Evolutionary conservation across 2,113 vertebrate species (phyloP).

Genomic region (Brachyhypopomus occidentalis): DNA sequence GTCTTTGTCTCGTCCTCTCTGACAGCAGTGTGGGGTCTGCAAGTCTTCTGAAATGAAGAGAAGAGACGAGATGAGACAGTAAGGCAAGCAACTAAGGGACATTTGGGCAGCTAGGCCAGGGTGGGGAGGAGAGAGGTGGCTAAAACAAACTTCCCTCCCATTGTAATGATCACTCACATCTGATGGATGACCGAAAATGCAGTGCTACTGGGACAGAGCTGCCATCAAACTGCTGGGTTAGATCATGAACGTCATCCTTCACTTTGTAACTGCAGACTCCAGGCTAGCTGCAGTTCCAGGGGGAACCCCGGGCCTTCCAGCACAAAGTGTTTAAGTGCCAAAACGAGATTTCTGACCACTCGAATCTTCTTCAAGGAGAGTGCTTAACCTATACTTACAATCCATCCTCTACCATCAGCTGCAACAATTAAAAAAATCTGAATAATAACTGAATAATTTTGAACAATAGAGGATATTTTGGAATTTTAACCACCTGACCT

Average conservation of each 20-base stretch:
- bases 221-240: constrained; percentile 55
- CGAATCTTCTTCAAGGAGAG: constrained; percentile 34
- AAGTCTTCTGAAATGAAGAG: background rate
- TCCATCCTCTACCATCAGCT: constrained; percentile 28
- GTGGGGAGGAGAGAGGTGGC: constrained; percentile 12
- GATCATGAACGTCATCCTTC: constrained; percentile 45
- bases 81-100: background rate
- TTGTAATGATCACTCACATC: constrained; percentile 45
- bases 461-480: background rate
- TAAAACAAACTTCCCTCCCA: constrained; percentile 22
- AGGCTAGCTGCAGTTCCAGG: constrained; percentile 21
- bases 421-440: background rate
- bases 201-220: constrained; percentile 48
- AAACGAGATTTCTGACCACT: constrained; percentile 42
- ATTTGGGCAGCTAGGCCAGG: background rate
- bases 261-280: constrained; percentile 44
- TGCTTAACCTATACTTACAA: constrained; percentile 16
- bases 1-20: too few species aligned
- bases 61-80: background rate
- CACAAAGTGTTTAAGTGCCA: constrained; percentile 44
- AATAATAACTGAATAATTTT: background rate
- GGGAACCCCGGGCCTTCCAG: constrained; percentile 26
- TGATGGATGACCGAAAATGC: constrained; percentile 51
- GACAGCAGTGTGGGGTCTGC: too few species aligned
- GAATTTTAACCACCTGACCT: background rate